A percentile compares a stretch with the other conserved stretches of the same genome.
Conservation (phyloP, 2,888 invertebrate genomes). For the Meganola albula region DNA sequence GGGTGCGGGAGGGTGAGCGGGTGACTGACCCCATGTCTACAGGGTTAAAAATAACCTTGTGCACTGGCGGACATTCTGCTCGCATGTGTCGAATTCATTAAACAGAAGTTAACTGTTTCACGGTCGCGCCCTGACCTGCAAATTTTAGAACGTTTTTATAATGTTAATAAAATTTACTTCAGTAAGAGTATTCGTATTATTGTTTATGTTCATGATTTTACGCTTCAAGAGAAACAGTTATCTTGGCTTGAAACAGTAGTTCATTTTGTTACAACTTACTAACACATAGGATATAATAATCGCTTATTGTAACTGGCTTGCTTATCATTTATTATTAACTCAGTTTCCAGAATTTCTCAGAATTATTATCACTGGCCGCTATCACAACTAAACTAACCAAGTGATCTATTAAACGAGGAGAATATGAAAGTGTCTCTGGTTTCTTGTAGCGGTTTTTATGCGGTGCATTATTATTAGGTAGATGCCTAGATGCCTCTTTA, state of each 20-base stretch:
- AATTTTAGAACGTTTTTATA: conserved; percentile 47
- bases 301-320: conserved; percentile 27
- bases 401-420: too few relatives aligned
- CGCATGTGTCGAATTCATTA: conserved; percentile 76
- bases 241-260: conserved; percentile 3
- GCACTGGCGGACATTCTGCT: conserved; percentile 71
- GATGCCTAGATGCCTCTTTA: too few relatives aligned
- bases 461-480: too few relatives aligned
- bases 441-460: background rate
- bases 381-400: too few relatives aligned
- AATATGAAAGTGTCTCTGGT: background rate
- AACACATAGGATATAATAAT: conserved; percentile 12
- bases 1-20: conserved; percentile 63
- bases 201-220: too few relatives aligned
- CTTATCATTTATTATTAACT: conserved; percentile 41
- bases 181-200: conserved; percentile 4
- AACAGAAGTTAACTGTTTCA: conserved; percentile 75
- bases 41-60: conserved; percentile 75
- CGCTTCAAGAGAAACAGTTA: too few relatives aligned
- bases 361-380: conserved; percentile 51
- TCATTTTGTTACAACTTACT: conserved; percentile 12
- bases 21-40: conserved; percentile 72
- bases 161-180: conserved; percentile 10
- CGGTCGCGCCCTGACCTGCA: conserved; percentile 72
- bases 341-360: conserved; percentile 39